phyloP scores from a whole-genome alignment of 2,797 vertebrate genomes.

The Helicolenus hilgendorfi region DNA sequence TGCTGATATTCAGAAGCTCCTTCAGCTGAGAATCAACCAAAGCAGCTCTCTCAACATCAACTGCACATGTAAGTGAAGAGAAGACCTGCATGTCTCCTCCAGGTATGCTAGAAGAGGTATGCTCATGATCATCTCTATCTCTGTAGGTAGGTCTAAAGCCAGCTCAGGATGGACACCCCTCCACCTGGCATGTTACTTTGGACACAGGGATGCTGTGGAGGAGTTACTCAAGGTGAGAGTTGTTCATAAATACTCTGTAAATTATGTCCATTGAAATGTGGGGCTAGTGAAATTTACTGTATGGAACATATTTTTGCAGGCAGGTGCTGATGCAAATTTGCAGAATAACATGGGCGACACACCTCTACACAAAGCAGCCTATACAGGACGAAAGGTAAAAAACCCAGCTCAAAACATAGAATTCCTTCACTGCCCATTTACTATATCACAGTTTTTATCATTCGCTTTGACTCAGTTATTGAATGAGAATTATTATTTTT shows the following conservation, averaged over 20 bases:
- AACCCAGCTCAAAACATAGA: neutral
- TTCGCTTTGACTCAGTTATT: too few relatives aligned
- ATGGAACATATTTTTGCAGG: constrained; percentile 84
- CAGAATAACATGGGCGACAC: constrained; percentile 95
- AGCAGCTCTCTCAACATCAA: constrained; percentile 89
- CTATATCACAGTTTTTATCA: neutral
- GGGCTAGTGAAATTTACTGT: neutral
- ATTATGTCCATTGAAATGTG: neutral
- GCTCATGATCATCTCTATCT: neutral
- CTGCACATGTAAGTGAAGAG: constrained; percentile 91
- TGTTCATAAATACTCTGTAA: neutral
- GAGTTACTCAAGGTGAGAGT: constrained; percentile 91
- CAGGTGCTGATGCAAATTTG: constrained; percentile 92
- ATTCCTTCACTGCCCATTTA: neutral
- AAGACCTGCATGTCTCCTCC: neutral
- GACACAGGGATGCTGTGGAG: constrained; percentile 92
- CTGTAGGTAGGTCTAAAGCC: constrained; percentile 89
- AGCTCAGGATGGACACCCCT: constrained; percentile 94
- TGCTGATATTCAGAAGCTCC: constrained; percentile 86
- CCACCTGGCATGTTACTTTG: constrained; percentile 94
- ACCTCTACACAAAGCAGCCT: constrained; percentile 94
- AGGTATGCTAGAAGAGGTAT: neutral
- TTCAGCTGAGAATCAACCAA: constrained; percentile 84
- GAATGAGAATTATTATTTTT: too few relatives aligned
- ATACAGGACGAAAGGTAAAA: constrained; percentile 93